These are phyloP conservation scores for Neodontobutis hainanensis DNA, from an alignment of 2,113 vertebrate genomes.

Conservation along the genomic window DNA sequence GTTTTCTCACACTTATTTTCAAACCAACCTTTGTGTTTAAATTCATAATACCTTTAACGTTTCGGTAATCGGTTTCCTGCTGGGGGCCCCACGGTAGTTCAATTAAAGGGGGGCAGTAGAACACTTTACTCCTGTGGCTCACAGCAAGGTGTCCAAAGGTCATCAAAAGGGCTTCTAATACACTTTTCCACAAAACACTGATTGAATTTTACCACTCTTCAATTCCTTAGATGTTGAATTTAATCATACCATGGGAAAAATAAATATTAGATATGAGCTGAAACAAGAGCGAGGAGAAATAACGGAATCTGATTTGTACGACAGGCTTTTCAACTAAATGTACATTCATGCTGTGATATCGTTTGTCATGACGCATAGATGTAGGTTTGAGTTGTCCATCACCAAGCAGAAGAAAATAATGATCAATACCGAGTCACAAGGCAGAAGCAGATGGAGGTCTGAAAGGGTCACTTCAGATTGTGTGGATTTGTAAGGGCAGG, in stretches of 20 bases:
- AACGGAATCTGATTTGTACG: constrained; percentile 3
- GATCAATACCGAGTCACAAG: constrained; percentile 1
- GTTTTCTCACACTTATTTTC: background rate
- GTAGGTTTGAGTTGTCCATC: background rate
- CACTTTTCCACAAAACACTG: constrained; percentile 2
- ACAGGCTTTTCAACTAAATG: background rate
- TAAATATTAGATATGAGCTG: constrained; percentile 6
- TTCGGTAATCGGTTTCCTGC: constrained; percentile 7
- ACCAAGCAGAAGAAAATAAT: background rate
- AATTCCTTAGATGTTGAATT: constrained; percentile 5
- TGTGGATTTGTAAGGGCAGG: background rate
- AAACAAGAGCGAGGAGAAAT: constrained; percentile 1
- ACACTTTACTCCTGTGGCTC: constrained; percentile 10
- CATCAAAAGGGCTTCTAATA: constrained; percentile 6
- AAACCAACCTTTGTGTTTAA: background rate
- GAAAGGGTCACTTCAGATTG: background rate
- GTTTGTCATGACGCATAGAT: constrained; percentile 1
- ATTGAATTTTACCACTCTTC: constrained; percentile 19
- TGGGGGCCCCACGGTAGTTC: background rate
- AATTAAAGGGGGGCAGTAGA: constrained; percentile 4
- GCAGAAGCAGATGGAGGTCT: constrained; percentile 5
- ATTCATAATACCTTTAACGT: constrained; percentile 4
- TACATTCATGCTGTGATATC: background rate
- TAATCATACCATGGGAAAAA: constrained; percentile 2
- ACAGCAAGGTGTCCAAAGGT: background rate